phyloP scores from a whole-genome alignment of 2,797 vertebrate genomes.

The Carduelis carduelis region DNA sequence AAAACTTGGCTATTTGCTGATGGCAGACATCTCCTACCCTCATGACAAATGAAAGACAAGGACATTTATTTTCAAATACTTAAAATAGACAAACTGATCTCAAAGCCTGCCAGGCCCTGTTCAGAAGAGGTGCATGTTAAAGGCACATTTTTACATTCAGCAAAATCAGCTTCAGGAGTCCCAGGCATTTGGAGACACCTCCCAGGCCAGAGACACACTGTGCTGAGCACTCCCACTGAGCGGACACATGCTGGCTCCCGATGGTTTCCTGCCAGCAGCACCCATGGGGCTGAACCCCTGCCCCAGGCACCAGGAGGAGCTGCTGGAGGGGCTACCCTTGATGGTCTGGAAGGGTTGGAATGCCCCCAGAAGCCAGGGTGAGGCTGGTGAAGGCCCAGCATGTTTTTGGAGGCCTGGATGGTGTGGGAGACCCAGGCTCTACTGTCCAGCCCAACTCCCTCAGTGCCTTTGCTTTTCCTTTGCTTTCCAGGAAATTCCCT shows the following conservation, averaged over 20 bases:
- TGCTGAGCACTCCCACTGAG: rapidly evolving
- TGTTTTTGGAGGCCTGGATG: not conserved
- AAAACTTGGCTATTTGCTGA: not conserved
- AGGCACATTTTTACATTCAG: not conserved
- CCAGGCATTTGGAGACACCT: not conserved
- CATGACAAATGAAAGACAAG: not conserved
- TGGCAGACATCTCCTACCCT: not conserved
- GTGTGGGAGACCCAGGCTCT: not conserved
- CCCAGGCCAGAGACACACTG: not conserved
- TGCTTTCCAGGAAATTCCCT: not conserved
- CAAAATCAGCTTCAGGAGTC: not conserved
- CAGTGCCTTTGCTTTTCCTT: not conserved
- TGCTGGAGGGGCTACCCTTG: not conserved
- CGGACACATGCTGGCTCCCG: rapidly evolving
- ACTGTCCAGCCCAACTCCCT: not conserved
- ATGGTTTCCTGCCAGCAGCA: rapidly evolving
- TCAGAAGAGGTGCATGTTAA: rapidly evolving
- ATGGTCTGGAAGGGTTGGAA: not conserved
- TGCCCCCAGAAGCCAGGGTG: not conserved
- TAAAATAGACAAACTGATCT: not conserved
- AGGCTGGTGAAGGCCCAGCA: not conserved
- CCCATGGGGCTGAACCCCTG: not conserved
- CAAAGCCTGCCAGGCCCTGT: not conserved
- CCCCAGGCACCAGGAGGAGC: rapidly evolving
- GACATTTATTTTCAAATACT: not conserved